Conservation (phyloP, 1,140 invertebrate species). For the Aethina tumida region DNA sequence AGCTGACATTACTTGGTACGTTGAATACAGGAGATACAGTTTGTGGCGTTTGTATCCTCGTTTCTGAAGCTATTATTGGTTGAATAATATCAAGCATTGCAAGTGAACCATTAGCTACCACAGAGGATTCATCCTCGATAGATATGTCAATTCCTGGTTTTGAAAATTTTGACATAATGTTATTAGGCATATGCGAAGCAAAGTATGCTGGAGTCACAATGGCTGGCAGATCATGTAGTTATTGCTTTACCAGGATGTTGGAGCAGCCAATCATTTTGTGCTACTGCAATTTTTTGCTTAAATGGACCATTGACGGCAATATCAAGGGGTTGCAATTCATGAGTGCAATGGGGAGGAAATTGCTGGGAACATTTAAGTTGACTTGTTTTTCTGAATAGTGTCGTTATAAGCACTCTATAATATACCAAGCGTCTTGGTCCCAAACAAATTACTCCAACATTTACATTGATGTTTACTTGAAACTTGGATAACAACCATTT, state of each 20-base stretch:
- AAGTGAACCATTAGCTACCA: background rate
- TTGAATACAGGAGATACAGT: background rate
- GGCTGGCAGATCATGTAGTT: constrained; percentile 26
- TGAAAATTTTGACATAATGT: background rate
- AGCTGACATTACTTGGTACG: background rate
- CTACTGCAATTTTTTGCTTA: constrained; percentile 10
- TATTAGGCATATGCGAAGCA: background rate
- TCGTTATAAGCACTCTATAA: no score
- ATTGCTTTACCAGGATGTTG: constrained; percentile 17
- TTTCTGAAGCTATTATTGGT: constrained; percentile 1
- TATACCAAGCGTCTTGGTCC: no score
- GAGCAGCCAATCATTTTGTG: constrained; percentile 11
- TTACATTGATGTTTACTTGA: no score
- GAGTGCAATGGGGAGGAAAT: constrained; percentile 36
- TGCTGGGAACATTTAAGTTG: no score
- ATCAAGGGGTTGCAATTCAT: constrained; percentile 32
- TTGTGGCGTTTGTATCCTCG: constrained; percentile 1
- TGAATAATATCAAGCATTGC: constrained; percentile 1
- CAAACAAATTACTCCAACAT: no score
- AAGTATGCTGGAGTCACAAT: constrained; percentile 30
- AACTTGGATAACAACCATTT: no score
- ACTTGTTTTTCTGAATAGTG: no score
- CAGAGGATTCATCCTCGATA: background rate
- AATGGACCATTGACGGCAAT: constrained; percentile 26
- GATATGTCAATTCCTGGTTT: constrained; percentile 1